Conservation (phyloP, 2,888 invertebrate genomes). For the Drosophila limbata region DNA sequence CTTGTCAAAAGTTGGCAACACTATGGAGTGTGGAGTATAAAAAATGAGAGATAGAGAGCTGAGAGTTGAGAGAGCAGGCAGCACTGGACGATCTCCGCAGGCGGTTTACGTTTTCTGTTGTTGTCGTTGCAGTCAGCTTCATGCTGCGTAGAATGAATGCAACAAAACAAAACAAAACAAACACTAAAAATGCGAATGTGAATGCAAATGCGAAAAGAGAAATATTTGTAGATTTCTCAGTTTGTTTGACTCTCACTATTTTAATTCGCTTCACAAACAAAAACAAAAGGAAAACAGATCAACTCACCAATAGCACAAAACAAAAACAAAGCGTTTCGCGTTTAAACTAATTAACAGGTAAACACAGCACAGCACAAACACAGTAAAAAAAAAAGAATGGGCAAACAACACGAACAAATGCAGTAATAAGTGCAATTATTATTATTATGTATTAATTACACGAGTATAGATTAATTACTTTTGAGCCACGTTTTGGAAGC, state of each 20-base stretch:
- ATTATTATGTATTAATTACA: constrained; percentile 32
- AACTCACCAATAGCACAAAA: constrained; percentile 54
- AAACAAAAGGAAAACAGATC: constrained; percentile 40
- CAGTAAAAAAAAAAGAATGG: constrained; percentile 16
- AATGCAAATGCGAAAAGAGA: constrained; percentile 23
- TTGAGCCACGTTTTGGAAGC: constrained; percentile 42
- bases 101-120: constrained; percentile 19
- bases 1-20: not conserved
- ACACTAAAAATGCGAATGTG: constrained; percentile 26
- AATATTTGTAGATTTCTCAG: constrained; percentile 30
- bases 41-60: constrained; percentile 10
- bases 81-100: constrained; percentile 36
- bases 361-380: constrained; percentile 48
- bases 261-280: constrained; percentile 20
- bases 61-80: constrained; percentile 20
- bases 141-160: constrained; percentile 33
- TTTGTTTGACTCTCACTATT: constrained; percentile 12
- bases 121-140: constrained; percentile 26
- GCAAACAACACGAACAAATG: constrained; percentile 46
- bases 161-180: constrained; percentile 32
- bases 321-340: constrained; percentile 66
- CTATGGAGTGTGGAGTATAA: not conserved
- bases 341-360: constrained; percentile 70
- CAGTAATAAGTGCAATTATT: constrained; percentile 45
- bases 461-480: constrained; percentile 48